A percentile compares a stretch with the other conserved stretches of the same genome.
phyloP scores from a whole-genome alignment of 2,113 vertebrate species.

The Odocoileus hemionus region DNA sequence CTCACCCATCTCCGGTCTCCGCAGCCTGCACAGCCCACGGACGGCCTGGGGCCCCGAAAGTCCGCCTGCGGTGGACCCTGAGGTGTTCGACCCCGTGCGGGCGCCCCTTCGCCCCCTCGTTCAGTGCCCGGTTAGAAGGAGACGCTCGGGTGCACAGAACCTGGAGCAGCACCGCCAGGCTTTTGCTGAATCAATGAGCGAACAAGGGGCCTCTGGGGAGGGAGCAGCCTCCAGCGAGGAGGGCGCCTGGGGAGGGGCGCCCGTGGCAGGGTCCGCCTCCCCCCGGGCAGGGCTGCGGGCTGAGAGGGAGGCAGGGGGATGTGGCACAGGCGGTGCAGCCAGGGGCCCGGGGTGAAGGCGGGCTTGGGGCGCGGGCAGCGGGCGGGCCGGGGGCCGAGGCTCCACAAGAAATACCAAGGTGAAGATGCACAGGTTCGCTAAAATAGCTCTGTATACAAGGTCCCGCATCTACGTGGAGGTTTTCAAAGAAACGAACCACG shows the following conservation, averaged over 20 bases:
- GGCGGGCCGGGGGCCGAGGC: rapidly evolving
- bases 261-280: background rate
- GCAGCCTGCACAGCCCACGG: rapidly evolving
- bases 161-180: background rate
- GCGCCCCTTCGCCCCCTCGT: too few relatives aligned
- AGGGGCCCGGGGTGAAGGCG: background rate
- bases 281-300: background rate
- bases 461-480: background rate
- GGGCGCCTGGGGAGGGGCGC: background rate
- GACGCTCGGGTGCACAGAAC: background rate
- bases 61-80: rapidly evolving
- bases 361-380: rapidly evolving
- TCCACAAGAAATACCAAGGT: background rate
- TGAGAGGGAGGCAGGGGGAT: background rate
- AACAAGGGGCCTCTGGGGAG: rapidly evolving
- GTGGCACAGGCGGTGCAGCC: rapidly evolving
- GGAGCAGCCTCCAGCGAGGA: background rate
- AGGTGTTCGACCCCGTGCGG: background rate
- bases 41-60: background rate
- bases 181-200: background rate
- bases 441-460: constrained; percentile 47
- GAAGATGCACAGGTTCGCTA: background rate
- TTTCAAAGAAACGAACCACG: background rate
- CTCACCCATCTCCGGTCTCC: background rate
- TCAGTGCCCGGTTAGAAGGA: background rate